Percentiles rank a stretch among this genome's conserved stretches.
phyloP scores from a whole-genome alignment of 2,113 vertebrate species.

The Cryptomyrus ogoouensis region DNA sequence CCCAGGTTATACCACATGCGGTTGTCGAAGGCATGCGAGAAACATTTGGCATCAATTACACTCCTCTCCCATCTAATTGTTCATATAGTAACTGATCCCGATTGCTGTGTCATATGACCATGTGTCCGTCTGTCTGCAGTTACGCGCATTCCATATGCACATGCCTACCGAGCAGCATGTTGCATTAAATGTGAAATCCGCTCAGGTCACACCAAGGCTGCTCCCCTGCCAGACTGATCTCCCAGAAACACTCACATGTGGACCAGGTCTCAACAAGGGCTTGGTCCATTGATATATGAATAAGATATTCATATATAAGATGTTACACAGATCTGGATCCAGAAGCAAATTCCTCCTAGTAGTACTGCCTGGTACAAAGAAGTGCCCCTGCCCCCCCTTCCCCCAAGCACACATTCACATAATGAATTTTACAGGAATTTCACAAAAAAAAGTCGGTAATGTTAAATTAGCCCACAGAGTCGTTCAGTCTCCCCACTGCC shows the following conservation, averaged over 20 bases:
- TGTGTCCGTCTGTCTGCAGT: constrained; percentile 24
- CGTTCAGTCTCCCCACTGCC: background rate
- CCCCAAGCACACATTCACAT: background rate
- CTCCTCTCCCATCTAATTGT: constrained; percentile 10
- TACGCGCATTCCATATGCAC: constrained; percentile 15
- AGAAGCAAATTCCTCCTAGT: background rate
- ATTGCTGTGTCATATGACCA: constrained; percentile 22
- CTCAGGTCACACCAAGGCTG: constrained; percentile 9
- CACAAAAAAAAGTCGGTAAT: background rate
- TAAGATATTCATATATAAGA: background rate
- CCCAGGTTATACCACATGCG: background rate
- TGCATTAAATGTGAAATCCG: constrained; percentile 7
- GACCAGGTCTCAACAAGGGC: background rate
- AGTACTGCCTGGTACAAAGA: background rate
- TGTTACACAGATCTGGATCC: background rate
- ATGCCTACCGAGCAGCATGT: background rate
- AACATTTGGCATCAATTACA: constrained; percentile 14
- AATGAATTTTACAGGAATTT: background rate
- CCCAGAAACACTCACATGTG: constrained; percentile 15
- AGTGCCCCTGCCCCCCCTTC: background rate
- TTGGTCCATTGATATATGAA: background rate
- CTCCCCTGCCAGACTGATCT: background rate
- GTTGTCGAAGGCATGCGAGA: background rate
- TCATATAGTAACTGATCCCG: constrained; percentile 20
- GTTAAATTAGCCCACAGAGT: background rate